Conservation (phyloP, 1,140 invertebrate species). For the Euschistus heros region DNA sequence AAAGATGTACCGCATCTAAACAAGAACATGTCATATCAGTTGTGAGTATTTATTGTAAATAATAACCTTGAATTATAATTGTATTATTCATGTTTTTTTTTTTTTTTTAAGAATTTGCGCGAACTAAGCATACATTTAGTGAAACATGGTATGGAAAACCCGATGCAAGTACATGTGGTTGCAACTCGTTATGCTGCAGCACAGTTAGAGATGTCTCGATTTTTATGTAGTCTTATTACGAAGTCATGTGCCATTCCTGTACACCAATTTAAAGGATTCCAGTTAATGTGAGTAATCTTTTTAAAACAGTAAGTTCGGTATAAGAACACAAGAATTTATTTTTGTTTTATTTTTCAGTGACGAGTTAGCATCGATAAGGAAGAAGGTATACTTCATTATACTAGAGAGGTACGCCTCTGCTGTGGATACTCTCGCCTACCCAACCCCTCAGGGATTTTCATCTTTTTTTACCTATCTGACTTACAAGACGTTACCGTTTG, state of each 20-base stretch:
- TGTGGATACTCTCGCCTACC: constrained; percentile 66
- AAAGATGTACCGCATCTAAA: constrained; percentile 73
- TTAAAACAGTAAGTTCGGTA: background rate
- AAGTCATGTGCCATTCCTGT: constrained; percentile 51
- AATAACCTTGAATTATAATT: background rate
- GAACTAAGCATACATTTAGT: constrained; percentile 71
- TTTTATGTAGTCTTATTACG: constrained; percentile 61
- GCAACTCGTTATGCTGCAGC: constrained; percentile 66
- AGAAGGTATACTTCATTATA: constrained; percentile 24
- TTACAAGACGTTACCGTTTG: constrained; percentile 59
- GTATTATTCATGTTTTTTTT: background rate
- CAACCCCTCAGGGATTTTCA: constrained; percentile 70
- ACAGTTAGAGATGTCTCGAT: constrained; percentile 63
- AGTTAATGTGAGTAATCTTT: constrained; percentile 51
- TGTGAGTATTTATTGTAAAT: constrained; percentile 37
- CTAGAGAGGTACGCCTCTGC: constrained; percentile 55
- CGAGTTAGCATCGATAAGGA: constrained; percentile 22
- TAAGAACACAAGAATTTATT: background rate
- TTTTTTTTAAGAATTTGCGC: constrained; percentile 51
- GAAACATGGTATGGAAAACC: constrained; percentile 47
- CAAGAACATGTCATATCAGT: constrained; percentile 78
- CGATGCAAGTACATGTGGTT: constrained; percentile 66
- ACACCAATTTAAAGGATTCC: constrained; percentile 60
- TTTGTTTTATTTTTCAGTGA: constrained; percentile 25
- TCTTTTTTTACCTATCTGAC: constrained; percentile 79